Evolutionary conservation across 2,797 vertebrate species (phyloP), one percentile per base, ranked within the genome.

Genomic region (Sylvia borin): DNA sequence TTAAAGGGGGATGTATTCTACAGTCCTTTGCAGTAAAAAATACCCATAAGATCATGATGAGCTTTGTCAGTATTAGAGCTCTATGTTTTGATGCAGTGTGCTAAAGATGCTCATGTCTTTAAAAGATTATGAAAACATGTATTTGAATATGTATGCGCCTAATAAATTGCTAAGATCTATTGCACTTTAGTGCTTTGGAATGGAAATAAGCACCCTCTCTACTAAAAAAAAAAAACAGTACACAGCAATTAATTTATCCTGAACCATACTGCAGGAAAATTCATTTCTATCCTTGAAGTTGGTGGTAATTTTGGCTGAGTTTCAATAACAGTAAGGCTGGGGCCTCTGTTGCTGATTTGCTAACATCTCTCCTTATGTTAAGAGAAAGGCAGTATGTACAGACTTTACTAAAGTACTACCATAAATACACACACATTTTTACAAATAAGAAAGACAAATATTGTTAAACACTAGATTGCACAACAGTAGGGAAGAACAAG

Each of bases 311-410:
- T 91, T 95, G 93, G 85, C 60, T 67, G 88, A 76, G 75, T 81
- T 94, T 83, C 88, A 66, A 1, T 54, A 80, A 73, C 79, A 85
- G 70, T 81, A 51, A 95, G 85, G 74, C 74, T 94, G 62, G 75
- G 68, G 38, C 55, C 91, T 93, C 94, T 85, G 78, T 88, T 92
- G 88, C 91, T 95, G 77, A 79, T 93, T 93, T 94, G 85, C 53
- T 92, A 82, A 60, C 81, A 71, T 71, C 78, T 81, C 57, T 90
- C 77, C 66, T 84, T 92, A 83, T 66, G 80, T 81, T 92, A 81
- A 80, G 89, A 83, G 81, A 85, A 88, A 87, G 55, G 57, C 72
- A 91, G 4, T 58, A 84, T 60, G 76, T 73, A 89, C 36, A 92
- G 65, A 70, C 77, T 93, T 83, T 67, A 80, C 45, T 92, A 32